Percentiles rank a stretch among this genome's conserved stretches.
Conservation (phyloP, 2,888 invertebrate genomes). For the Eupeodes latifasciatus region DNA sequence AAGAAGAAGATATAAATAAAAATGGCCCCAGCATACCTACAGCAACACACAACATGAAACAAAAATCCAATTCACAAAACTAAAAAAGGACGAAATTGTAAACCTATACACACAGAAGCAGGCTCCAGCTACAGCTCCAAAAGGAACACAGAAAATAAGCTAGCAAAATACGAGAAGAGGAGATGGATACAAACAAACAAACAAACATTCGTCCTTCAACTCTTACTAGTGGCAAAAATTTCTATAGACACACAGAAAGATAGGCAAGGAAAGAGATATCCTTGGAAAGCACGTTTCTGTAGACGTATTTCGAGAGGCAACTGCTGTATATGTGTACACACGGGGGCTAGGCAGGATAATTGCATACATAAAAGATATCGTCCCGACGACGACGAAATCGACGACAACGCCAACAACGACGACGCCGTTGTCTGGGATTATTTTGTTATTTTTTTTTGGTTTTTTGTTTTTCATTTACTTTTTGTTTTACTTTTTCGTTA, state of each 20-base stretch:
- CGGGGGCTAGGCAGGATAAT: slow-evolving; percentile 56
- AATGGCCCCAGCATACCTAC: slow-evolving; percentile 37
- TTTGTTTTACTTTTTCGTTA: slow-evolving; percentile 25
- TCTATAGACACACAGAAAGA: slow-evolving; percentile 42
- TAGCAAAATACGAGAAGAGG: slow-evolving; percentile 28
- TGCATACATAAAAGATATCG: slow-evolving; percentile 75
- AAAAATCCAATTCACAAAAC: slow-evolving; percentile 64
- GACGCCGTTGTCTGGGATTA: slow-evolving; percentile 73
- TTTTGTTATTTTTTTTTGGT: slow-evolving; percentile 22
- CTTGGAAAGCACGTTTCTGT: slow-evolving; percentile 63
- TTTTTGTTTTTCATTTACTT: slow-evolving; percentile 26
- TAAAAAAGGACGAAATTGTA: slow-evolving; percentile 36
- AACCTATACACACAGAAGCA: not conserved
- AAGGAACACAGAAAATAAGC: slow-evolving; percentile 3
- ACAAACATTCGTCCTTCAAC: slow-evolving; percentile 75
- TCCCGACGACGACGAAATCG: slow-evolving; percentile 77
- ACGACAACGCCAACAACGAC: slow-evolving; percentile 73
- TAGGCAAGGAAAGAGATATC: slow-evolving; percentile 59
- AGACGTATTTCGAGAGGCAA: slow-evolving; percentile 45
- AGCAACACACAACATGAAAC: slow-evolving; percentile 55
- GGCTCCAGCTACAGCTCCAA: no score
- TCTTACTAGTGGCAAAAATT: slow-evolving; percentile 56
- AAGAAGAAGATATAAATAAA: slow-evolving; percentile 40
- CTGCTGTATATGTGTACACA: slow-evolving; percentile 26
- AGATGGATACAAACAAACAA: slow-evolving; percentile 27